phyloP scores from a whole-genome alignment of 1,140 invertebrate genomes.

The Heliconius himera region DNA sequence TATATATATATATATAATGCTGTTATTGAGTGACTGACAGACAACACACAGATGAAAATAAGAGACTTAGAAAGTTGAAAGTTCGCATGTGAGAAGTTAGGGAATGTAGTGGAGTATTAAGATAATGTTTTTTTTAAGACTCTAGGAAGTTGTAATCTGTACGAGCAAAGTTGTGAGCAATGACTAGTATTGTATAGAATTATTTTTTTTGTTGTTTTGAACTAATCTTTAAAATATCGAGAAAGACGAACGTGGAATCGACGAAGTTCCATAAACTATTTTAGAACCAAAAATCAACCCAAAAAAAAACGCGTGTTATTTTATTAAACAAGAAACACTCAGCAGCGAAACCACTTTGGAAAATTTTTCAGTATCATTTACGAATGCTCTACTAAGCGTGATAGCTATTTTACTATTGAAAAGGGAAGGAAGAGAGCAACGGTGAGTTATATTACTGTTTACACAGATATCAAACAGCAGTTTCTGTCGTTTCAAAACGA shows the following conservation, averaged over 20 bases:
- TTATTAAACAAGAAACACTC: slow-evolving; percentile 48
- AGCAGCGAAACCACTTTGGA: slow-evolving; percentile 35
- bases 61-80: no score
- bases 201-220: no score
- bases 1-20: background rate
- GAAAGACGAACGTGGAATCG: background rate
- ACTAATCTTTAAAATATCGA: background rate
- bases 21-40: no score
- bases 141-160: no score
- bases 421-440: slow-evolving; percentile 18
- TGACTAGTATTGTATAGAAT: no score
- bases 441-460: slow-evolving; percentile 36
- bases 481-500: slow-evolving; percentile 35
- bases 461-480: slow-evolving; percentile 40
- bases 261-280: background rate
- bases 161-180: no score
- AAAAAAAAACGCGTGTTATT: background rate
- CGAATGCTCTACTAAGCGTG: background rate
- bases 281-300: background rate
- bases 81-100: no score
- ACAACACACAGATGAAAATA: no score
- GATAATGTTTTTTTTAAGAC: no score
- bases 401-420: slow-evolving; percentile 14
- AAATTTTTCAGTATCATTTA: slow-evolving; percentile 15
- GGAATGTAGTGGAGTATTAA: no score